Evolutionary conservation across 1,140 invertebrate species (phyloP).

Genomic region (Drepana arcuata): DNA sequence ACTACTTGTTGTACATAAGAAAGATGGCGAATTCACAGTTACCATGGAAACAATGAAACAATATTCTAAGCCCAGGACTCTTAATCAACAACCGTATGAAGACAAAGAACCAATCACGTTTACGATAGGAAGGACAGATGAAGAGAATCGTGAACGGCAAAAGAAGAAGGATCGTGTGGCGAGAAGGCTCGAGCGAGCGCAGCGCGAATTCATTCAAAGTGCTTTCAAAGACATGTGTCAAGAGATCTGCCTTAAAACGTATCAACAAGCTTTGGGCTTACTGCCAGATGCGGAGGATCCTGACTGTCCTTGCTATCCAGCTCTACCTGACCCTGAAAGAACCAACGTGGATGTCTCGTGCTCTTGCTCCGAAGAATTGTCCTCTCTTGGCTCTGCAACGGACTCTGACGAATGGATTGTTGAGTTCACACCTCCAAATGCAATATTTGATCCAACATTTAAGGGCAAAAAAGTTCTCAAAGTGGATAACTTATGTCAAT

Average conservation of each 20-base stretch:
- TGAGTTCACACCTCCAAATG: slow-evolving; percentile 57
- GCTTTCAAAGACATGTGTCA: slow-evolving; percentile 55
- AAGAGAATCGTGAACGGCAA: slow-evolving; percentile 44
- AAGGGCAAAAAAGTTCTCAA: slow-evolving; percentile 43
- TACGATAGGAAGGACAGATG: slow-evolving; percentile 54
- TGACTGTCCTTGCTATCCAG: slow-evolving; percentile 42
- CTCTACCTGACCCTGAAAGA: slow-evolving; percentile 21
- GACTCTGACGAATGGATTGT: slow-evolving; percentile 61
- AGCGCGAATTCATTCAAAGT: slow-evolving; percentile 51
- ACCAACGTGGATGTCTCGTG: slow-evolving; percentile 38
- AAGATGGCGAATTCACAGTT: slow-evolving; percentile 50
- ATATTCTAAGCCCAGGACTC: slow-evolving; percentile 36
- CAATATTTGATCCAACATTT: slow-evolving; percentile 42
- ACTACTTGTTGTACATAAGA: slow-evolving; percentile 48
- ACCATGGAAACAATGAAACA: slow-evolving; percentile 64
- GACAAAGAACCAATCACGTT: slow-evolving; percentile 52
- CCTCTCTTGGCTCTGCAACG: slow-evolving; percentile 35
- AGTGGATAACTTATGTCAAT: slow-evolving; percentile 36
- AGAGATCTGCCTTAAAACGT: slow-evolving; percentile 60
- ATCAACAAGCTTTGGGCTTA: slow-evolving; percentile 54
- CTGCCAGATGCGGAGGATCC: slow-evolving; percentile 45
- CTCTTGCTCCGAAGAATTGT: slow-evolving; percentile 45
- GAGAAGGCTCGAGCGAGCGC: slow-evolving; percentile 42
- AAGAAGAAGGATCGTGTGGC: slow-evolving; percentile 43
- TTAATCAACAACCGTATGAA: slow-evolving; percentile 57